Percentiles rank a stretch among this genome's conserved stretches.
Conservation (phyloP, 2,113 vertebrate species). For the Pterocles orientalis region DNA sequence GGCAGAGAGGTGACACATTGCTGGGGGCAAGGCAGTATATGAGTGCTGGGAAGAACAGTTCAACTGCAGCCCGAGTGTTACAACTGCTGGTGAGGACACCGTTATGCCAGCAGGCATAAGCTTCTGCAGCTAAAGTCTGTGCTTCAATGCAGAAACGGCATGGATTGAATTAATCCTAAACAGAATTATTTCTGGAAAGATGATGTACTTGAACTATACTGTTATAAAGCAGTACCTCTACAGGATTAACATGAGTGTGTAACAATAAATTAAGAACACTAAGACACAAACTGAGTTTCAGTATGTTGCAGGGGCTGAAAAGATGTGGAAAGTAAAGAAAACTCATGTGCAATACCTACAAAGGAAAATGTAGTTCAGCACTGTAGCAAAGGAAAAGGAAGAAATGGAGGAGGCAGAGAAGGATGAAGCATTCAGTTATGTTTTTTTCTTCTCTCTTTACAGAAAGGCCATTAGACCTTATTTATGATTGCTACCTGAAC, state of each 20-base stretch:
- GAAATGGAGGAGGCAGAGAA: not conserved
- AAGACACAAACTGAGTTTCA: not conserved
- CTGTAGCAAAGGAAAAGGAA: not conserved
- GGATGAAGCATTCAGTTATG: not conserved
- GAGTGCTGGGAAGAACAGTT: not conserved
- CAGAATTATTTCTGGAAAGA: not conserved
- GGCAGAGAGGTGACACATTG: not conserved
- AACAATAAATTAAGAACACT: not conserved
- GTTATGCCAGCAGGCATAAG: not conserved
- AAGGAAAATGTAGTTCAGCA: not conserved
- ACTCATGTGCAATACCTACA: accelerated
- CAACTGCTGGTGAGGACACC: not conserved
- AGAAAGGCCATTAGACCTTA: not conserved
- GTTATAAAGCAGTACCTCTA: not conserved
- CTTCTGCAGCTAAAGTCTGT: not conserved
- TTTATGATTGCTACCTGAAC: not conserved
- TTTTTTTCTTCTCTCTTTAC: not conserved
- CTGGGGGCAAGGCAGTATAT: not conserved
- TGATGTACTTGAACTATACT: not conserved
- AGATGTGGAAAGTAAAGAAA: not conserved
- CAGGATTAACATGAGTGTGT: not conserved
- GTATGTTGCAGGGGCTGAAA: not conserved
- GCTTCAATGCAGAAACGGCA: not conserved
- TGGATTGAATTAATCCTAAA: not conserved
- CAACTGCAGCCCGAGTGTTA: not conserved